Percentiles rank a stretch among this genome's conserved stretches.
phyloP scores from a whole-genome alignment of 2,113 vertebrate species.

The Narcine bancroftii region DNA sequence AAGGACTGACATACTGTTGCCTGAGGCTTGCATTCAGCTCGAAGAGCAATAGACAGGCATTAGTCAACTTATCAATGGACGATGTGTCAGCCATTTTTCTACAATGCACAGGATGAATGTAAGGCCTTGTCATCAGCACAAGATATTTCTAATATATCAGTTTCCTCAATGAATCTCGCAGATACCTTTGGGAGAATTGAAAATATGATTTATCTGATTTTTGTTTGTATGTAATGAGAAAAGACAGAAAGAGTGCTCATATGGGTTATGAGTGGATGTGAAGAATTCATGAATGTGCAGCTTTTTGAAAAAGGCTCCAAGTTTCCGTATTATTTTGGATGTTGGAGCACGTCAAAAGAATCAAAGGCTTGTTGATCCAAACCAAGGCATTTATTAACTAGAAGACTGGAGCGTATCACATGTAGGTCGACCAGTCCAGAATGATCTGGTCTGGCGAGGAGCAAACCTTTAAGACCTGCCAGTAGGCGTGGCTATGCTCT shows the following conservation, averaged over 20 bases:
- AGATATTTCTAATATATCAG: background rate
- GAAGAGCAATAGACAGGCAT: too few relatives aligned
- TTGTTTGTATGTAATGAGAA: too few relatives aligned
- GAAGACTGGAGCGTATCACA: too few relatives aligned
- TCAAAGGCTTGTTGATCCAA: too few relatives aligned
- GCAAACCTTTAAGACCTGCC: too few relatives aligned
- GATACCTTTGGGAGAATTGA: background rate
- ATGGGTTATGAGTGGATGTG: background rate
- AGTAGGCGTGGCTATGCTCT: too few relatives aligned
- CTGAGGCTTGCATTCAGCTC: too few relatives aligned
- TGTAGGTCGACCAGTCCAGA: too few relatives aligned
- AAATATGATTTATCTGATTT: background rate
- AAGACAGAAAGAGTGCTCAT: too few relatives aligned
- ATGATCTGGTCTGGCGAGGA: too few relatives aligned
- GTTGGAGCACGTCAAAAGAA: background rate
- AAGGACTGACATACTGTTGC: background rate
- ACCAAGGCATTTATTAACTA: too few relatives aligned
- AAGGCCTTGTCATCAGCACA: background rate
- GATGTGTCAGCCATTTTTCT: background rate
- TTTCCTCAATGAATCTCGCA: background rate
- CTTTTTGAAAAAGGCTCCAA: background rate
- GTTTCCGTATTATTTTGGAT: background rate
- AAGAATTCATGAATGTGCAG: background rate
- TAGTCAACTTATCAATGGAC: background rate
- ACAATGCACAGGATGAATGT: background rate